A percentile compares a stretch with the other conserved stretches of the same genome.
phyloP scores from a whole-genome alignment of 2,888 invertebrate genomes.

The Cephus runcator region DNA sequence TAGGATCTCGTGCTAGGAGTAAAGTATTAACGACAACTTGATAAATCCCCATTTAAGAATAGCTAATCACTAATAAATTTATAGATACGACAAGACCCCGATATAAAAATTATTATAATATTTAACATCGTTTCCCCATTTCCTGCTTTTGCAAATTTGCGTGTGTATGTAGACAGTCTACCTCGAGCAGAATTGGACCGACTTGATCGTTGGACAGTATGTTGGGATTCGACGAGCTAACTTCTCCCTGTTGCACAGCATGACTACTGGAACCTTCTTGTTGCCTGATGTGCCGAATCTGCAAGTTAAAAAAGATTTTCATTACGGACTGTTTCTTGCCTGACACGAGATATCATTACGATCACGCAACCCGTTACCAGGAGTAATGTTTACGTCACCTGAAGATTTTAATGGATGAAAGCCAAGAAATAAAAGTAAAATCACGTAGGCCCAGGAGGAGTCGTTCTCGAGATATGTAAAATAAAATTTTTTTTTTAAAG shows the following conservation, averaged over 20 bases:
- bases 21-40: too few relatives aligned
- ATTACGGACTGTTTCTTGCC: not conserved
- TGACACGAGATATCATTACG: not conserved
- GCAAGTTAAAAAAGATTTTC: conserved; percentile 22
- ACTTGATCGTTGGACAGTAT: conserved; percentile 78
- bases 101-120: not conserved
- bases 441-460: not conserved
- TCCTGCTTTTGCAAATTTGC: not conserved
- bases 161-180: conserved; percentile 50
- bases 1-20: not conserved
- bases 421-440: not conserved
- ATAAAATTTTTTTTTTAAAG: not conserved
- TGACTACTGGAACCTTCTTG: conserved; percentile 68
- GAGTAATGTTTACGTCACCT: not conserved
- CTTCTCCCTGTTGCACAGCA: conserved; percentile 95
- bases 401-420: not conserved
- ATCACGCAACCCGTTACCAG: not conserved
- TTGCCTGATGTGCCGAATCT: conserved; percentile 80
- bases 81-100: not conserved
- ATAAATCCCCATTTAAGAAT: too few relatives aligned
- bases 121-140: not conserved
- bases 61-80: not conserved
- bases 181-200: conserved; percentile 79
- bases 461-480: not conserved
- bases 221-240: conserved; percentile 90